phyloP scores from a whole-genome alignment of 1,140 invertebrate genomes.

The Brachionus koreanus region DNA sequence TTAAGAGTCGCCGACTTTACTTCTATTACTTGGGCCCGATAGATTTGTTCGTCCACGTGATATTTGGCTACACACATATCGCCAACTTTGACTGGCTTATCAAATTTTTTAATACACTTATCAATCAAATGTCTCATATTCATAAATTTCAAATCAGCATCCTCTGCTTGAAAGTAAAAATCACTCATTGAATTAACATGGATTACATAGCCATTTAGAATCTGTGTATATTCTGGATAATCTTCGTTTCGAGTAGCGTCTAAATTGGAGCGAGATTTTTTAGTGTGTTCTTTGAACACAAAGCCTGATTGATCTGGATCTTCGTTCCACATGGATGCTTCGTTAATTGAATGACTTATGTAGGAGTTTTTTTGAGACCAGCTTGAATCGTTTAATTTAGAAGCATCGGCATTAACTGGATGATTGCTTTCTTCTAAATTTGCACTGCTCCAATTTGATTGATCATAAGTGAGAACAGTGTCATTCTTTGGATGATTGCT shows the following conservation, averaged over 20 bases:
- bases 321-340: not conserved
- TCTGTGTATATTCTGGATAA: not conserved
- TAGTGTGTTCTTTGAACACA: not conserved
- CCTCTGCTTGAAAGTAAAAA: conserved; percentile 22
- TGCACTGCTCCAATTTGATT: not conserved
- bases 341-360: not conserved
- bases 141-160: conserved; percentile 31
- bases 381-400: not conserved
- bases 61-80: not conserved
- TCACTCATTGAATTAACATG: conserved; percentile 38
- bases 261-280: not conserved
- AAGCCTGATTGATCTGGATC: conserved; percentile 3
- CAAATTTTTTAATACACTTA: not conserved
- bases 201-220: not conserved
- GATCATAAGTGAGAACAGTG: not conserved
- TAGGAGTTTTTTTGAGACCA: not conserved
- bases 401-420: not conserved
- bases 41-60: conserved; percentile 9
- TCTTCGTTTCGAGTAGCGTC: not conserved
- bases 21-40: not conserved
- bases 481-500: not conserved
- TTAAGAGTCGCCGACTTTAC: not conserved
- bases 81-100: not conserved
- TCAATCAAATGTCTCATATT: conserved; percentile 33
- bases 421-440: not conserved